Percentiles rank a stretch among this genome's conserved stretches.
Conservation (phyloP, 2,113 vertebrate species). For the Ariopsis seemanni region DNA sequence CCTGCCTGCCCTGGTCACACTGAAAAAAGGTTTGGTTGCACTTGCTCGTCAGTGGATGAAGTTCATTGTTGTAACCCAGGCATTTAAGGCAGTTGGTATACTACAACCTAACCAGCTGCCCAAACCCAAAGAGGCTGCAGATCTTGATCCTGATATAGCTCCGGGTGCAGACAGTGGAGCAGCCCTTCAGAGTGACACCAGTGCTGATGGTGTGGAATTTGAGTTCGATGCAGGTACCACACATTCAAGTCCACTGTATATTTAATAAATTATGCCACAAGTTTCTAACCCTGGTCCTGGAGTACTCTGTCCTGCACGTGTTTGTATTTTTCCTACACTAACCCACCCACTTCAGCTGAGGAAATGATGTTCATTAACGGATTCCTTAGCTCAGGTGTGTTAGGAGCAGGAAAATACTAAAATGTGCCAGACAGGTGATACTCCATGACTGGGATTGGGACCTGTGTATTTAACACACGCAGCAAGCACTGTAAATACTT, state of each 20-base stretch:
- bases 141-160: conserved; percentile 70
- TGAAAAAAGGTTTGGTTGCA: conserved; percentile 96
- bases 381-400: background rate
- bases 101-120: conserved; percentile 83
- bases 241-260: background rate
- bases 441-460: no score
- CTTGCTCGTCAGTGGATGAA: conserved; percentile 99
- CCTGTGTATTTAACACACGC: background rate
- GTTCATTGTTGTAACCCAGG: conserved; percentile 96
- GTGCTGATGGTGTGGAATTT: conserved; percentile 95
- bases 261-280: background rate
- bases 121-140: conserved; percentile 74
- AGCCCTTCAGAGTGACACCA: conserved; percentile 93
- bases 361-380: background rate
- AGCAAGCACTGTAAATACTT: conserved; percentile 35
- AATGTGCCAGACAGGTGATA: background rate
- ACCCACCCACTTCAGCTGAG: background rate
- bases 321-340: background rate
- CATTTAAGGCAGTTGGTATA: conserved; percentile 92
- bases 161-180: conserved; percentile 83
- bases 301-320: background rate
- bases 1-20: conserved; percentile 92
- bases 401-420: background rate
- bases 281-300: background rate
- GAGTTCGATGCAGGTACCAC: conserved; percentile 93